Conservation (phyloP, 1,140 invertebrate genomes). For the Callitettix versicolor region DNA sequence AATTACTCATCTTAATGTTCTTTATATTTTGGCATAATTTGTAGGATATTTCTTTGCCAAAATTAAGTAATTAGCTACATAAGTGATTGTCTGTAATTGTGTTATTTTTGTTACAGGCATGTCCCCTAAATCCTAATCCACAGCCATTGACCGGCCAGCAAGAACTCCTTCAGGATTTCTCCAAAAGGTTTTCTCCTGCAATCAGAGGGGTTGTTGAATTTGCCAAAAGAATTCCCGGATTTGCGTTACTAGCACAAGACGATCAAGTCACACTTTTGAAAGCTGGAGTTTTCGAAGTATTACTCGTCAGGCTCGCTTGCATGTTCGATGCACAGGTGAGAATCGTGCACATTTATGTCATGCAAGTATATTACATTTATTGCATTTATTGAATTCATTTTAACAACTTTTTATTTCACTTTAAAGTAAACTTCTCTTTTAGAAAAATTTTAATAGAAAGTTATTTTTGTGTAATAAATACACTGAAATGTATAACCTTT, state of each 20-base stretch:
- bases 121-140: constrained; percentile 87
- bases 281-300: constrained; percentile 87
- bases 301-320: constrained; percentile 83
- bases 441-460: too few relatives aligned
- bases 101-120: constrained; percentile 67
- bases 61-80: too few relatives aligned
- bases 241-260: constrained; percentile 85
- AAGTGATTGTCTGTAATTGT: neutral
- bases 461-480: too few relatives aligned
- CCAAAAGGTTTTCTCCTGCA: constrained; percentile 86
- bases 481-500: too few relatives aligned
- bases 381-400: too few relatives aligned
- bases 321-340: constrained; percentile 74
- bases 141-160: constrained; percentile 66
- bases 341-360: too few relatives aligned
- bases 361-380: too few relatives aligned
- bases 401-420: too few relatives aligned
- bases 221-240: constrained; percentile 93
- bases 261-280: constrained; percentile 95
- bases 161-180: constrained; percentile 75
- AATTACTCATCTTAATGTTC: too few relatives aligned
- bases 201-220: constrained; percentile 96
- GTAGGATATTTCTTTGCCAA: too few relatives aligned
- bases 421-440: too few relatives aligned
- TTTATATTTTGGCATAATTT: too few relatives aligned